Base-by-base conservation (phyloP, 2,797 vertebrate species). In the Kryptopterus vitreolus region DNA sequence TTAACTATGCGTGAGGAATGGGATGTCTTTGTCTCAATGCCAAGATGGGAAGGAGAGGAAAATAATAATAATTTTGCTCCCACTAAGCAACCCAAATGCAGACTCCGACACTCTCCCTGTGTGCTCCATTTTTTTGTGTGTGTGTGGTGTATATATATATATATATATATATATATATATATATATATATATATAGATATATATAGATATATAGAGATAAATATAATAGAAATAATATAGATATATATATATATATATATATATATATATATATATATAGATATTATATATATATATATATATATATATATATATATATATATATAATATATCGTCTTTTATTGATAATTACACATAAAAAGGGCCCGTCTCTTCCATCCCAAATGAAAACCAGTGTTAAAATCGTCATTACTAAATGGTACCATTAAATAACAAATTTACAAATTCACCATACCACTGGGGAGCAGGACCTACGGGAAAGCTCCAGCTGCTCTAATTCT, bases 1-100 rank as follows among this genome's bases (percentile, higher is more conserved):
- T 91, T 91, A 92, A 94, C 91, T 85, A 89, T 24, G 88, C 88
- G 82, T 89, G 92, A 93, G 89, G 83, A 89, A 88, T 78, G 78
- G 80, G 85, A 89, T 79, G 85, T 79, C 33, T 59, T 87, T 88
- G 84, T 81, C 76, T 86, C 83, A 81, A 72, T 74, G 78, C 79
- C 80, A 87, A 29, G 58, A 83, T 63, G 50, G 61, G 61, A 46
- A 48, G 69, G 74, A 53, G 59, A 72, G 58, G 26, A 43, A 57
- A 63, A 48, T 61, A 76, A 50, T n/a, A 35, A 35, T 61, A 74
- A 15, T 65, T 77, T 83, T 83, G 68, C 31, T 48, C 77, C 35
- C 62, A 66, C 63, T 77, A 80, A 82, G 74, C 77, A 71, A 65
- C 26, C 66, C 80, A 74, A 77, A 83, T 70, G 26, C 68, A 83